Evolutionary conservation across 35 echinoderm and acorn worm species (phyloP).

Genomic region (Acanthaster planci): DNA sequence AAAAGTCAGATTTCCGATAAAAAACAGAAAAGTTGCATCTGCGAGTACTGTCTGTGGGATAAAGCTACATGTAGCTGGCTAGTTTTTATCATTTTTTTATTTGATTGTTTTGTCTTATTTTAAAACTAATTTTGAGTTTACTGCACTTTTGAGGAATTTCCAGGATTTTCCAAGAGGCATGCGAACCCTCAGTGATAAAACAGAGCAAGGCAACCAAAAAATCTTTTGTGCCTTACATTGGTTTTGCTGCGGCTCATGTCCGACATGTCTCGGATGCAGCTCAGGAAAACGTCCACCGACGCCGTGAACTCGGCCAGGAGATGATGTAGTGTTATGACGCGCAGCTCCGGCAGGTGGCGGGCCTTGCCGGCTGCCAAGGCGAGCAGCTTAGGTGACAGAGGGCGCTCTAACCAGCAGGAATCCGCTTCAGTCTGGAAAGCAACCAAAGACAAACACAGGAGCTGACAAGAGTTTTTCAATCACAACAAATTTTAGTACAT

Average conservation of each 20-base stretch:
- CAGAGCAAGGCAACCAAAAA: too few relatives aligned
- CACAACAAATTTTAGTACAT: too few relatives aligned
- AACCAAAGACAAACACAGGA: not conserved
- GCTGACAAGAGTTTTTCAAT: too few relatives aligned
- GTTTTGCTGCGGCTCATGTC: not conserved
- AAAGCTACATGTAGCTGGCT: too few relatives aligned
- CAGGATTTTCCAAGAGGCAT: too few relatives aligned
- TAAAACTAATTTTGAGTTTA: too few relatives aligned
- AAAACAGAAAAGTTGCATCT: too few relatives aligned
- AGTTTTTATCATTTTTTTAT: too few relatives aligned
- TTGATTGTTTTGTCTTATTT: too few relatives aligned
- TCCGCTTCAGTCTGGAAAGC: not conserved
- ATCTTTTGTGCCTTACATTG: not conserved
- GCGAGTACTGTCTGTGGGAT: too few relatives aligned
- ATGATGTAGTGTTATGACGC: not conserved
- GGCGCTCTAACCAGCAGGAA: constrained; percentile 7
- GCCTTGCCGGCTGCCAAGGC: not conserved
- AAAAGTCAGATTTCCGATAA: too few relatives aligned
- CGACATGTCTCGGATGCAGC: constrained; percentile 1
- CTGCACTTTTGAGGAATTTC: too few relatives aligned
- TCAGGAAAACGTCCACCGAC: not conserved
- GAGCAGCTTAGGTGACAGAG: not conserved
- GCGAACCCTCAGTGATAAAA: not conserved
- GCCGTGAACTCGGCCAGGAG: constrained; percentile 12
- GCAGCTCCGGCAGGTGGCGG: constrained; percentile 1